phyloP scores from a whole-genome alignment of 2,113 vertebrate species.

The Apteryx mantelli region DNA sequence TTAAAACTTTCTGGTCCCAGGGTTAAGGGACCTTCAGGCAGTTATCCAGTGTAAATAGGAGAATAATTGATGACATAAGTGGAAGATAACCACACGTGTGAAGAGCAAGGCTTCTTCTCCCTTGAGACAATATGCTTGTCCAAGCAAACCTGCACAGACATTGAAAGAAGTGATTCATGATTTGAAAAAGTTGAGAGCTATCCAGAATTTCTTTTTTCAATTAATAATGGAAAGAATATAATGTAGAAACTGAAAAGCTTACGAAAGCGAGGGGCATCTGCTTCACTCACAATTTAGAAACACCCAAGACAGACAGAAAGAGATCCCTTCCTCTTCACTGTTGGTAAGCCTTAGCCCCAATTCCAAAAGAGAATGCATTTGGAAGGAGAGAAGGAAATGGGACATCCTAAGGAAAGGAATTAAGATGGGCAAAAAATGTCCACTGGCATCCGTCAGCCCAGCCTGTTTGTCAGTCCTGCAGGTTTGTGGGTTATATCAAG shows the following conservation, averaged over 20 bases:
- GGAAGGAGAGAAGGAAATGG: not conserved
- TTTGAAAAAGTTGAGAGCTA: not conserved
- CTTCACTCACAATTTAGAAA: slow-evolving; percentile 3
- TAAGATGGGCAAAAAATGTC: not conserved
- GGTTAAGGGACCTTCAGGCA: not conserved
- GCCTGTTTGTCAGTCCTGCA: not conserved
- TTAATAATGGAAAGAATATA: not conserved
- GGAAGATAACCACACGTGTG: not conserved
- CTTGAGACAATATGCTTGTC: not conserved
- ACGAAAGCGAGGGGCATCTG: not conserved
- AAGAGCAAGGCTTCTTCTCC: not conserved
- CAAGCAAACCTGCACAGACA: not conserved
- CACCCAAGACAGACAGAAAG: not conserved
- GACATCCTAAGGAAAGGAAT: not conserved
- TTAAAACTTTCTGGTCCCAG: not conserved
- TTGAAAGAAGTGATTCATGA: not conserved
- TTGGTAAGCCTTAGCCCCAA: accelerated
- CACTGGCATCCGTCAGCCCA: not conserved
- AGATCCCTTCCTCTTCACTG: not conserved
- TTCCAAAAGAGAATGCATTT: not conserved
- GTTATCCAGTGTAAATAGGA: not conserved
- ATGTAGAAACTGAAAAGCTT: not conserved
- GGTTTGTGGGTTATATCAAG: not conserved
- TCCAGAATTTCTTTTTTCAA: not conserved
- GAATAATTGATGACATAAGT: not conserved